phyloP scores from a whole-genome alignment of 2,797 vertebrate species.

The Numenius phaeopus region DNA sequence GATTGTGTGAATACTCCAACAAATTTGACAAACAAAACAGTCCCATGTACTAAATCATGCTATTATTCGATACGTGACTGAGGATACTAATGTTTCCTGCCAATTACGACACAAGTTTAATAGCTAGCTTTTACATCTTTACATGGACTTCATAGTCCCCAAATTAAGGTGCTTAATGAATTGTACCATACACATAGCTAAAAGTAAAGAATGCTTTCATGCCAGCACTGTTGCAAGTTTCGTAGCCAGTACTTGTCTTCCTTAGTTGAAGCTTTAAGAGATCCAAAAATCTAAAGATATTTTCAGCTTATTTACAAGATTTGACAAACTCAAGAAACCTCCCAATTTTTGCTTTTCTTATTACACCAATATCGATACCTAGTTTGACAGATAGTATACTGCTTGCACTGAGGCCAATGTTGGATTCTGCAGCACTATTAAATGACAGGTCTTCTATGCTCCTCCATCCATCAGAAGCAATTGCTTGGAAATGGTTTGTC shows the following conservation, averaged over 20 bases:
- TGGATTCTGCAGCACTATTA: constrained; percentile 77
- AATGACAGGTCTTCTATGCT: constrained; percentile 74
- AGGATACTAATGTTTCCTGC: background rate
- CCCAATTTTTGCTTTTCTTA: background rate
- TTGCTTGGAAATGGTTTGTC: constrained; percentile 86
- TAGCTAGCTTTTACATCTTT: background rate
- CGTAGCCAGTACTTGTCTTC: background rate
- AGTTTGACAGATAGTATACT: constrained; percentile 87
- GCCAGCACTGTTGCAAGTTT: background rate
- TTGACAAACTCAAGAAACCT: background rate
- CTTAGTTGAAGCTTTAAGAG: background rate
- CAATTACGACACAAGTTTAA: background rate
- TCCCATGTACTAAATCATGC: background rate
- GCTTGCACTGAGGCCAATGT: constrained; percentile 83
- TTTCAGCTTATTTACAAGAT: constrained; percentile 22
- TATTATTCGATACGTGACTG: background rate
- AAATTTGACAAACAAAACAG: background rate
- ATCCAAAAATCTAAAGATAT: constrained; percentile 7
- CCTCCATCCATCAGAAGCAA: constrained; percentile 85
- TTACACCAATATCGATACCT: constrained; percentile 78
- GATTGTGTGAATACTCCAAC: background rate
- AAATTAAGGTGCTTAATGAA: background rate
- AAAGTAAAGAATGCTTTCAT: background rate
- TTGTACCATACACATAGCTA: background rate
- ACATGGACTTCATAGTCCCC: background rate